Base-by-base conservation (phyloP, 2,888 invertebrate species). In the Heliconius hortense region DNA sequence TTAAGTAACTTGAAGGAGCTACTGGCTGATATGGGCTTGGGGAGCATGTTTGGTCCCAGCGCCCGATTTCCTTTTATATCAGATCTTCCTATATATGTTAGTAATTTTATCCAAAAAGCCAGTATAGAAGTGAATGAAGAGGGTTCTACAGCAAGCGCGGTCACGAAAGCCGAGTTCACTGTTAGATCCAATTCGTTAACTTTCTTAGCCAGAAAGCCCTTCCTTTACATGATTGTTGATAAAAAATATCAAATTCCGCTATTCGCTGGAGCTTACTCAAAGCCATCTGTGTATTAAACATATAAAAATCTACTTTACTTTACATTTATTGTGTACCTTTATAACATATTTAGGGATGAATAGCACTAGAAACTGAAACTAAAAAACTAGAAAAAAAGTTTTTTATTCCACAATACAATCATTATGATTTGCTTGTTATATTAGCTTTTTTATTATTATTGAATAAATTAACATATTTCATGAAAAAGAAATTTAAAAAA, bases 141-240 rank as follows among this genome's bases (percentile, higher is more conserved):
- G 66, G 93, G 93, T 0, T 89, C 91, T 0, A 85, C 83, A 1
- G 90, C 90, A 0, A 82, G 86, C 24, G 88, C 87, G 0, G 89
- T 81, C 0, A 84, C 87, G 0, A 85, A 80, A 4, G 88, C 82
- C 0, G 76, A 81, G 0, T 84, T 89, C 7, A 78, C 82, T 11
- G 80, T 84, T 0, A 85, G 89, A 48, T 82, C 80, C 8, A 15
- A 84, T 39, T 85, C 86, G 0, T 79, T 81, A 0, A 76, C 83
- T 39, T 91, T 90, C 60, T 88, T 83, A 0, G 91, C 85, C 0
- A 90, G 91, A 80, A 89, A 82, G 76, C 93, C 93, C 0, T 94
- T 94, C 79, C 59, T 91, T n/a, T 93, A 86, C 74, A 91, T 92
- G 88, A 90, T 94, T 26, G 85, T 91, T 0, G 92, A 94, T 75